Evolutionary conservation across 2,797 vertebrate species (phyloP).

Genomic region (Siniperca obscura): DNA sequence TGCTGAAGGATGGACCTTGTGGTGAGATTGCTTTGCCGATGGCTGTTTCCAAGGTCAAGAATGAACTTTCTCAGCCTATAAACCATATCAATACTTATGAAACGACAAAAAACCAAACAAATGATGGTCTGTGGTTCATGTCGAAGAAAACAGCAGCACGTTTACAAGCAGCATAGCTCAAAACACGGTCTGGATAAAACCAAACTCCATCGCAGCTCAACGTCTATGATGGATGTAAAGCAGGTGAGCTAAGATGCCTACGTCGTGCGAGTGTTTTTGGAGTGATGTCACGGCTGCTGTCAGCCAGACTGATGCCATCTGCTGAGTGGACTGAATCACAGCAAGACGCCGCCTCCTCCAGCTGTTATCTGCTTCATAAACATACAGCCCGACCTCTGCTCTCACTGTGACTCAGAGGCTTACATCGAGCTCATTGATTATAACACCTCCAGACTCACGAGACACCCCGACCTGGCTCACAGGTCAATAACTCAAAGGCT

Average conservation of each 20-base stretch:
- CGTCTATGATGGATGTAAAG: constrained; percentile 2
- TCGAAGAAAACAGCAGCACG: neutral
- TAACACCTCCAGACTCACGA: neutral
- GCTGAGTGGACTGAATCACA: constrained; percentile 53
- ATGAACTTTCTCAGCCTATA: neutral
- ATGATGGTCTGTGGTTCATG: too few relatives aligned
- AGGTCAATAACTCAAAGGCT: rapidly evolving
- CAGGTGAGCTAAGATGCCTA: neutral
- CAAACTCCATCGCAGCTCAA: neutral
- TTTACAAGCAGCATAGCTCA: neutral
- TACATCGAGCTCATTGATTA: neutral
- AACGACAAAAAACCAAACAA: too few relatives aligned
- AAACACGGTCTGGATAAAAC: neutral
- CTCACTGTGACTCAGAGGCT: constrained; percentile 49
- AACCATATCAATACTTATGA: neutral
- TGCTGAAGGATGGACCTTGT: neutral
- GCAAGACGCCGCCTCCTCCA: constrained; percentile 44
- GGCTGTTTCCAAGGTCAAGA: neutral
- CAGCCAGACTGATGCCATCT: constrained; percentile 57
- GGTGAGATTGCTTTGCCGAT: neutral
- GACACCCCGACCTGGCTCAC: too few relatives aligned
- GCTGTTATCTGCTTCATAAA: constrained; percentile 59
- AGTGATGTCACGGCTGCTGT: constrained; percentile 49
- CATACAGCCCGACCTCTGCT: neutral
- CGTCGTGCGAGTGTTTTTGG: constrained; percentile 1